Evolutionary conservation across 2,888 invertebrate genomes (phyloP), one percentile per base, ranked within the genome.

Genomic region (Apamea crenata): DNA sequence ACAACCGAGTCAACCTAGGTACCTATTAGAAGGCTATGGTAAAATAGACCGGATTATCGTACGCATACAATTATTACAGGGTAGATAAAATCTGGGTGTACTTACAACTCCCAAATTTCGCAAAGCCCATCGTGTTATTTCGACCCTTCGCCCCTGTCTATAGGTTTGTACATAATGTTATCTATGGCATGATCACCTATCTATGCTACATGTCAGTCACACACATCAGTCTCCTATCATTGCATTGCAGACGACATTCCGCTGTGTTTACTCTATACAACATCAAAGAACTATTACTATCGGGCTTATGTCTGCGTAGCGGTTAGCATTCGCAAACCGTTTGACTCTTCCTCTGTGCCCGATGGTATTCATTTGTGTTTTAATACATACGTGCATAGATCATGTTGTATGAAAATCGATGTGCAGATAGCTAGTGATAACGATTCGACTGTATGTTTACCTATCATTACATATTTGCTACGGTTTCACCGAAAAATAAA

Each of bases 281-380:
- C 65, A 80, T 83, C 72, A 84, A 83, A 84, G 73, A 69, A 76
- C 53, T 71, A 72, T 73, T 61, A 66, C 59, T 75, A 80, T 84
- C 25, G 59, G 65, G 32, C 47, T 32, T 71, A 61, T 61, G 70
- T 50, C 59, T 53, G 25, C 32, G n/a, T 56, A 74, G 61, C 68
- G 68, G 53, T 47, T n/a, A 53, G 25, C 14, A n/a, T 78, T 78
- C 56, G 56, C 70, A 56, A 77, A 72, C 47, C 56, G 71, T 63
- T 82, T 68, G 68, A 47, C 76, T 59, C n/a, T 82, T n/a, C 29
- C 53, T 61, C 18, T 32, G 40, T 47, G 8, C 47, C 5, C 29
- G 29, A 68, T 63, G 44, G 1, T 25, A 59, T 66, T 6, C 40
- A 18, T 47, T 56, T 50, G 14, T 10, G 18, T 61, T 59, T n/a